Evolutionary conservation across 37 sponge, comb jelly and placozoan genomes (phyloP).

Genomic region (Axinella damicornis): DNA sequence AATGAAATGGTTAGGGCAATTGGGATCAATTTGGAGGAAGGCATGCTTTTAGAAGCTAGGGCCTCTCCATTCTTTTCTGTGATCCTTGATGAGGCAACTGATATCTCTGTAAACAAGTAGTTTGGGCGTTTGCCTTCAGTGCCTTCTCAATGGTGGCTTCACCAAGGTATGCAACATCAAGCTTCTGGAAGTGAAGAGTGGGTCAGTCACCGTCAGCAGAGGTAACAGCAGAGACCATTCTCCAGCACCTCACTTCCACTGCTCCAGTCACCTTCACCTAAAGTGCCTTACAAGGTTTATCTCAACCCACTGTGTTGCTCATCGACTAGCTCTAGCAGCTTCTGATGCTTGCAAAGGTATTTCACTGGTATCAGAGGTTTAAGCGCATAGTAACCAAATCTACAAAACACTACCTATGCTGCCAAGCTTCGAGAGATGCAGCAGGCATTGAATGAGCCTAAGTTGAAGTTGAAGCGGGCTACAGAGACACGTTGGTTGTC

Average conservation of each 20-base stretch:
- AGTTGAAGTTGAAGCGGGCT: constrained; percentile 33
- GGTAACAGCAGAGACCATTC: constrained; percentile 21
- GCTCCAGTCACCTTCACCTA: background rate
- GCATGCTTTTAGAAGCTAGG: constrained; percentile 16
- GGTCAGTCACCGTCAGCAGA: too few relatives aligned
- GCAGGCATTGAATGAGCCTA: constrained; percentile 47
- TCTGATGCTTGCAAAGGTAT: constrained; percentile 10
- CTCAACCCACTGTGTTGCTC: constrained; percentile 51
- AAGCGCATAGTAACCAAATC: constrained; percentile 29
- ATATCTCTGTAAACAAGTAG: background rate
- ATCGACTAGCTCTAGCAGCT: constrained; percentile 45
- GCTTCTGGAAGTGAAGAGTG: background rate
- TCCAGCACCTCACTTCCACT: constrained; percentile 6
- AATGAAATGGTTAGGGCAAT: constrained; percentile 36
- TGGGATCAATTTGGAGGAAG: constrained; percentile 17
- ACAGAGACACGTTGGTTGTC: constrained; percentile 56
- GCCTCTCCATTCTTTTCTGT: background rate
- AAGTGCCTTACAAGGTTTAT: constrained; percentile 19
- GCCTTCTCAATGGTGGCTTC: background rate
- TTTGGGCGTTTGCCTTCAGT: constrained; percentile 33
- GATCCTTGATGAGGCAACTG: constrained; percentile 2
- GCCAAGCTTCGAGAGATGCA: constrained; percentile 49
- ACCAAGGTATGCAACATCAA: background rate
- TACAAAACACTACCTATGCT: constrained; percentile 17
- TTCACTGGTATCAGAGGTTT: background rate